Percentiles rank a stretch among this genome's conserved stretches.
Evolutionary conservation across 2,888 invertebrate species (phyloP).

Genomic region (Diplazon laetatorius): DNA sequence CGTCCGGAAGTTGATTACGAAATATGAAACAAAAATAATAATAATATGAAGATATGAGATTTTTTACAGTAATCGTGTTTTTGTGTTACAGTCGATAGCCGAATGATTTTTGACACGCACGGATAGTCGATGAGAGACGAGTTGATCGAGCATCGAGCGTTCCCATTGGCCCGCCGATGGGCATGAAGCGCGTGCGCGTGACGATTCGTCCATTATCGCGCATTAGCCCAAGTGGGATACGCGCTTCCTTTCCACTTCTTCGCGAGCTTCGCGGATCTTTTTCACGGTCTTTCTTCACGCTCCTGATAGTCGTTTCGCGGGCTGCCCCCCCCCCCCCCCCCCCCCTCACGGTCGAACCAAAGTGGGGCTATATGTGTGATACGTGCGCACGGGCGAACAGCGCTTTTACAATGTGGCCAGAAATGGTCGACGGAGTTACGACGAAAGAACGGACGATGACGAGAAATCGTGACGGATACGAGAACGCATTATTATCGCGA

Average conservation of each 20-base stretch:
- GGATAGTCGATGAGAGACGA: too few relatives aligned
- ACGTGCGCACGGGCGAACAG: conserved; percentile 57
- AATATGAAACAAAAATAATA: too few relatives aligned
- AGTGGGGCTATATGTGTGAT: conserved; percentile 41
- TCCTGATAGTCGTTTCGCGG: conserved; percentile 6
- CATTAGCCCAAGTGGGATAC: conserved; percentile 61
- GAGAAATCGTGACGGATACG: conserved; percentile 10
- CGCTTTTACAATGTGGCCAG: conserved; percentile 46
- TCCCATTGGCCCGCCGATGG: conserved; percentile 18
- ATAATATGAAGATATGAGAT: too few relatives aligned
- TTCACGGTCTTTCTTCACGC: conserved; percentile 36
- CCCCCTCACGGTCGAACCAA: too few relatives aligned
- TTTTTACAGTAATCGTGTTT: too few relatives aligned
- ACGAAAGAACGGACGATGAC: conserved; percentile 16
- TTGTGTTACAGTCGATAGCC: too few relatives aligned
- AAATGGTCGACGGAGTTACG: conserved; percentile 61
- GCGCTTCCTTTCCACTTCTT: too few relatives aligned
- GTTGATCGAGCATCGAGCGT: too few relatives aligned
- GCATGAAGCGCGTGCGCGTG: conserved; percentile 44
- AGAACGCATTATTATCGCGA: conserved; percentile 23
- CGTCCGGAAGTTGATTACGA: too few relatives aligned
- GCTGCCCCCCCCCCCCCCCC: too few relatives aligned
- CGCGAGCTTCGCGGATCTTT: conserved; percentile 43
- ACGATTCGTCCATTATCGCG: conserved; percentile 62
- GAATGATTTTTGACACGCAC: too few relatives aligned